Base-by-base conservation (phyloP, 2,797 vertebrate genomes). In the Psittacula derbiana region DNA sequence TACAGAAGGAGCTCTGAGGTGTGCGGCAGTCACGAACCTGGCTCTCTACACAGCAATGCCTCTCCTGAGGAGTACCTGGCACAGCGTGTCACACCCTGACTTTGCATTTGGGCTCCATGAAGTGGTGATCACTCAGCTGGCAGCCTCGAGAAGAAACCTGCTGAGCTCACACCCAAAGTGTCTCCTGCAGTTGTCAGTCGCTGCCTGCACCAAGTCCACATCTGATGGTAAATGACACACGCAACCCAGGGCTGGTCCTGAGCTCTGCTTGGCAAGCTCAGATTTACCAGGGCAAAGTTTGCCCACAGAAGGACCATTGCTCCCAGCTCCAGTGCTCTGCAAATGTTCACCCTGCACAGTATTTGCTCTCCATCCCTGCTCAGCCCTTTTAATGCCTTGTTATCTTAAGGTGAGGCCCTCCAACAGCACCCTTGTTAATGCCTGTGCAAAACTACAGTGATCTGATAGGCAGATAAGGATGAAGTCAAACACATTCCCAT, bases 51-150 rank as follows among this genome's bases (percentile, higher is more conserved):
- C 4, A 3, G 40, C 61, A 1, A 0, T 11, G 14, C 71, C 38
- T 88, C 30, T 27, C 33, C 43, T 25, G 3, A 0, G 80, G 31
- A 75, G 15, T 3, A 13, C 6, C 16, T 53, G 80, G 62, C 62
- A 33, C 52, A 11, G 28, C 0, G 0, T 41, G 53, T 57, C 46
- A 2, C 62, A 24, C 0, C 0, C 16, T 18, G 31, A 20, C 28
- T 28, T 18, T 28, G 38, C 44, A 12, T 6, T 10, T 19, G 73
- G 30, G 16, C 46, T 62, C 31, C 58, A 4, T 2, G 0, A 0
- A 31, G 53, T 11, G 41, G 11, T 28, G 36, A 60, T 71, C 17
- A 0, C 52, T 41, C 86, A 21, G 21, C 78, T 62, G 76, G 44
- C 73, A 82, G n/a, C n/a, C 74, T 46, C 10, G 1, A 12, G 67